These are phyloP conservation scores for Melopsittacus undulatus DNA, from an alignment of 2,797 vertebrate species.

Conservation along the genomic window DNA sequence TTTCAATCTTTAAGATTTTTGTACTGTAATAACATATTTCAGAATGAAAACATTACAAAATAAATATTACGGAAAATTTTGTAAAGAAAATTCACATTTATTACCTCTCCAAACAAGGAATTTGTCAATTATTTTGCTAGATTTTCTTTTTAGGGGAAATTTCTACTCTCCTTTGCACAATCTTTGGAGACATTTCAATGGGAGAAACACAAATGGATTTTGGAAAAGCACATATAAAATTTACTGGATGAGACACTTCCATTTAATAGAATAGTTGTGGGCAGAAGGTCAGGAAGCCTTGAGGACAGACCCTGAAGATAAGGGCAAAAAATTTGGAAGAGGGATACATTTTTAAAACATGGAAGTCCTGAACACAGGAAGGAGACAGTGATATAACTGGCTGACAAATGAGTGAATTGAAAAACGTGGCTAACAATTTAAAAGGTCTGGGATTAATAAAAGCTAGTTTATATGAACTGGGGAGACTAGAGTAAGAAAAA, in stretches of 20 bases:
- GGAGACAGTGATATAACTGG: not conserved
- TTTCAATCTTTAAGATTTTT: not conserved
- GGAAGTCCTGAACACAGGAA: not conserved
- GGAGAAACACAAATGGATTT: not conserved
- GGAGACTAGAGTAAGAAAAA: not conserved
- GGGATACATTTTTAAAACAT: not conserved
- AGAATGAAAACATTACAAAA: not conserved
- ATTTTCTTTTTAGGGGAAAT: not conserved
- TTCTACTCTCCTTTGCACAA: not conserved
- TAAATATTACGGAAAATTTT: not conserved
- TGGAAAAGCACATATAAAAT: not conserved
- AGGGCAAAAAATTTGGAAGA: not conserved
- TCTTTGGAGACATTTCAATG: not conserved
- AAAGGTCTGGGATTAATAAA: not conserved
- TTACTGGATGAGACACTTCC: not conserved
- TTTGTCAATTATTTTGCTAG: not conserved
- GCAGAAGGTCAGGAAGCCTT: not conserved
- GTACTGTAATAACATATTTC: not conserved
- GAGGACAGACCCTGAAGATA: not conserved
- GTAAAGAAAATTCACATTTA: not conserved
- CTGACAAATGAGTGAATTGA: not conserved
- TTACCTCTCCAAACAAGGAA: not conserved
- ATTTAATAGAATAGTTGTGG: not conserved
- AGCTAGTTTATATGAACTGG: not conserved
- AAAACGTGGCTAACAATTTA: not conserved